phyloP scores from a whole-genome alignment of 2,888 invertebrate genomes.

The Orthosia cruda region DNA sequence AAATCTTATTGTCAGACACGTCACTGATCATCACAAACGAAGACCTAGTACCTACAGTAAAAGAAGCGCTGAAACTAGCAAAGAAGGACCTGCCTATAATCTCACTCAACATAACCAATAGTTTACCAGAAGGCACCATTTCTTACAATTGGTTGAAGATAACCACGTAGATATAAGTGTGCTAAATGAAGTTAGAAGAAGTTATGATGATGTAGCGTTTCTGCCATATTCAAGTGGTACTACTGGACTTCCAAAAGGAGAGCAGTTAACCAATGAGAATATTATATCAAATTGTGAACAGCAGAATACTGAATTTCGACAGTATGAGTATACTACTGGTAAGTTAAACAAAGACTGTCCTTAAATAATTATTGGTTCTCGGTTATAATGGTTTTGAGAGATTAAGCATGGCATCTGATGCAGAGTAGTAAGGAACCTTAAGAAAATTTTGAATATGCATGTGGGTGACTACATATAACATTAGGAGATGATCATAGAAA shows the following conservation, averaged over 20 bases:
- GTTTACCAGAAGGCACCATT: slow-evolving; percentile 89
- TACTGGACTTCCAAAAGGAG: slow-evolving; percentile 96
- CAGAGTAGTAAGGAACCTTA: no score
- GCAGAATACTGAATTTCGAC: slow-evolving; percentile 74
- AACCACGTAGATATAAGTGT: slow-evolving; percentile 87
- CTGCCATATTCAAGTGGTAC: slow-evolving; percentile 97
- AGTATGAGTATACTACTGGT: slow-evolving; percentile 80
- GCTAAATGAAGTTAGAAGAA: slow-evolving; percentile 83
- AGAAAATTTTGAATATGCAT: no score
- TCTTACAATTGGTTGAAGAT: slow-evolving; percentile 92
- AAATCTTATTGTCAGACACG: slow-evolving; percentile 91
- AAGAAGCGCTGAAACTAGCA: slow-evolving; percentile 85
- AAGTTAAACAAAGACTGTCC: no score
- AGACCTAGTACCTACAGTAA: slow-evolving; percentile 89
- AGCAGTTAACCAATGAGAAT: slow-evolving; percentile 92
- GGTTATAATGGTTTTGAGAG: no score
- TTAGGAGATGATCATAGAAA: no score
- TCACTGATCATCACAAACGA: slow-evolving; percentile 92
- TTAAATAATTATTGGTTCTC: no score
- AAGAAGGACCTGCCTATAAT: slow-evolving; percentile 90
- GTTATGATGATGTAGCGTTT: slow-evolving; percentile 92
- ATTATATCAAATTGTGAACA: slow-evolving; percentile 90
- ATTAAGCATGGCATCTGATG: no score
- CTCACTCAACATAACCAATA: slow-evolving; percentile 74
- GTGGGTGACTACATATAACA: no score